phyloP scores from a whole-genome alignment of 1,140 invertebrate species.

The Phortica variegata region DNA sequence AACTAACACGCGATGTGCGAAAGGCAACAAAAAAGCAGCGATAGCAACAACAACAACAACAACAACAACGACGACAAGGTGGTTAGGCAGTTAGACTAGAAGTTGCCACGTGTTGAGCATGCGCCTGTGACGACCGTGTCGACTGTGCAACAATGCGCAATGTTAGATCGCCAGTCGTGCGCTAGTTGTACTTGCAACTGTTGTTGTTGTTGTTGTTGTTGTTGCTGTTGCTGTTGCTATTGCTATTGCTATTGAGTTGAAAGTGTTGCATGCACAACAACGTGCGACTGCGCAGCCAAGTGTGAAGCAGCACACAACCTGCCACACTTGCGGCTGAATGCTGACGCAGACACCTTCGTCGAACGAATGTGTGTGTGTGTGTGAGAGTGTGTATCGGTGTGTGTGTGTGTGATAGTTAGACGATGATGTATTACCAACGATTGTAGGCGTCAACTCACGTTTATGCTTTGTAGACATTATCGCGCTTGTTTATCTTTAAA shows the following conservation, averaged over 20 bases:
- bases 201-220: constrained; percentile 39
- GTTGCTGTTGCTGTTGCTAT: constrained; percentile 7
- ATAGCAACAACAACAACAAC: constrained; percentile 11
- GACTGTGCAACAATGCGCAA: constrained; percentile 37
- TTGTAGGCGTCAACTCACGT: constrained; percentile 56
- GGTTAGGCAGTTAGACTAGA: not conserved
- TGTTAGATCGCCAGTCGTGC: constrained; percentile 33
- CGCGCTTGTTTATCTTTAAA: constrained; percentile 55
- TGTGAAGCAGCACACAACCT: not conserved
- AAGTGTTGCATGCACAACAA: constrained; percentile 23
- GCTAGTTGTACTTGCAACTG: constrained; percentile 7
- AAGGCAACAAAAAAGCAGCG: constrained; percentile 50
- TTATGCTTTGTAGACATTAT: constrained; percentile 55
- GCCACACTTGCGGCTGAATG: constrained; percentile 27
- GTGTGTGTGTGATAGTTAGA: constrained; percentile 31
- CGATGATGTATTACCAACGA: constrained; percentile 45
- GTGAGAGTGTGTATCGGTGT: too few relatives aligned
- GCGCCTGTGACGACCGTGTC: constrained; percentile 47
- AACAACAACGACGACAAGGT: constrained; percentile 11
- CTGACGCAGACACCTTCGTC: not conserved
- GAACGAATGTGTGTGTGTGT: too few relatives aligned
- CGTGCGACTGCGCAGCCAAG: constrained; percentile 10
- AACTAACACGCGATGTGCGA: constrained; percentile 46
- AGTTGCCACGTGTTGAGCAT: constrained; percentile 49
- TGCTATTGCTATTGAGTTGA: constrained; percentile 9